Evolutionary conservation across 1,140 invertebrate genomes (phyloP), one percentile per base, ranked within the genome.

Genomic region (Drosophila prosaltans): DNA sequence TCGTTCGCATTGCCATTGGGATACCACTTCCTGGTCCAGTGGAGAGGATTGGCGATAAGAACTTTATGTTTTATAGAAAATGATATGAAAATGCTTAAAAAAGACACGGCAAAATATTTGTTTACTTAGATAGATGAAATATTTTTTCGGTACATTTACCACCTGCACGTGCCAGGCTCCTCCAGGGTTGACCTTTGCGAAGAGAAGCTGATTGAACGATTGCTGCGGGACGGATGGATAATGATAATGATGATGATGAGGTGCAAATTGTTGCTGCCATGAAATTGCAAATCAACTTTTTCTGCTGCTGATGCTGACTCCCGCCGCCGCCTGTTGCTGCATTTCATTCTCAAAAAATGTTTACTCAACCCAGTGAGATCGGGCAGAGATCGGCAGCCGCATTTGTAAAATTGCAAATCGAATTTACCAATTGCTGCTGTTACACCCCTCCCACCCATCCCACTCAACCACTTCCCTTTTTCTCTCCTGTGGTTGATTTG

Each of bases 201-300:
- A 66, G 9, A 66, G 61, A 62, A 61, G 40, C 79, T 86, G 82
- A 86, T 86, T 86, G 82, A 86, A 86, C 82, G 82, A 88, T 86
- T 86, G 78, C 83, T 82, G 69, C 80, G 65, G 65, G 51, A 41
- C 54, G 30, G 43, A 24, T 45, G 45, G 26, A 39, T 16, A 55
- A 72, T 69, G 45, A 78, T 71, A 65, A 70, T 60, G 64, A 70
- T 67, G 78, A 84, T 90, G 85, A 89, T 89, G 85, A 89, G 84
- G 84, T 89, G 84, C 80, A 89, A 89, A 89, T 89, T 88, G 83
- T 70, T 71, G 80, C 80, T 88, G 83, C 84, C 83, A 88, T 88
- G 80, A 88, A 88, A 88, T 88, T 88, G 83, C 83, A 88, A 83
- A 88, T 88, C 83, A 88, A 83, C 80, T 75, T 60, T 39, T 43